Base-by-base conservation (phyloP, 1,140 invertebrate genomes). In the Sitobion miscanthi region DNA sequence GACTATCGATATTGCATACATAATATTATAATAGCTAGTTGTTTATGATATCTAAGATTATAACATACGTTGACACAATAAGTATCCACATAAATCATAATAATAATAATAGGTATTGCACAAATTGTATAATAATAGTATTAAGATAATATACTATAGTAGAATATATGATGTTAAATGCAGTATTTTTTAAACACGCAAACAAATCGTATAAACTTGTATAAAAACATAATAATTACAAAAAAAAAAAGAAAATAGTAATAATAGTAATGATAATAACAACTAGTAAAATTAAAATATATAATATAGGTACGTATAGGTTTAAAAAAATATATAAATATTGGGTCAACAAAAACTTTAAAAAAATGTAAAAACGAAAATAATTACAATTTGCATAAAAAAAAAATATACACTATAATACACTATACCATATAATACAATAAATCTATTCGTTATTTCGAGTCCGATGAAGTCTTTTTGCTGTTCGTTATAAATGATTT, bases 401-500 rank as follows among this genome's bases (percentile, higher is more conserved):
- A 86, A 87, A 47, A 45, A 7, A 17, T 87, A 8, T 49, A 87
- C 42, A 25, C 86, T 21, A 49, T 49, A 23, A 87, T 49, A 49
- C 45, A 49, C 86, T 87, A 49, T 49, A 87, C n/a, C 45, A 47
- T 45, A 45, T 45, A 25, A 49, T 87, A 49, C 17, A 87, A n/a
- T 35, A 21, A 45, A 87, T 30, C 17, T 87, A n/a, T n/a, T 87
- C 17, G 38, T 89, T 83, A 83, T 52, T 92, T 92, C 17, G 91
- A 49, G 47, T 93, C 77, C n/a, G 35, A 45, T 6, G 82, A 14
- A 7, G 47, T 86, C 49, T 45, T 86, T 52, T 69, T 69, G 57
- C 42, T 30, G 38, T 25, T 30, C 89, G 25, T 83, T 25, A 93
- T 57, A 21, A 93, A 42, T 1, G 96, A 97, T 96, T 96, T 96